Evolutionary conservation across 2,113 vertebrate species (phyloP).

Genomic region (Tetrax tetrax): DNA sequence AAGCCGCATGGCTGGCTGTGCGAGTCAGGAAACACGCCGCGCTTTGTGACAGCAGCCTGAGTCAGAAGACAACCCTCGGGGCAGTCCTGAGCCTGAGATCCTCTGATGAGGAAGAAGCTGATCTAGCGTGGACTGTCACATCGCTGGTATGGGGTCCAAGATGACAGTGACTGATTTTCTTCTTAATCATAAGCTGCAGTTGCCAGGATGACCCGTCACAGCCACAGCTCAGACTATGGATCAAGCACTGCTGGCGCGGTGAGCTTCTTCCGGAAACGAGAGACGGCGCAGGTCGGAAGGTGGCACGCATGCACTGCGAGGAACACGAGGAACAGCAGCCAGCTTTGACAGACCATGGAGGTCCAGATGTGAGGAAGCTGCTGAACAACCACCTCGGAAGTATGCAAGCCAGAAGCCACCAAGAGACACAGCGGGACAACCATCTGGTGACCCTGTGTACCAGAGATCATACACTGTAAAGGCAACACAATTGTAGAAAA

Average conservation of each 20-base stretch:
- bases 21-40: neutral
- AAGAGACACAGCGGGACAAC: neutral
- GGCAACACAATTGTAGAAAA: neutral
- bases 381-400: neutral
- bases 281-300: neutral
- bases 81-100: slow-evolving; percentile 27
- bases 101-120: slow-evolving; percentile 37
- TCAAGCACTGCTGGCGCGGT: neutral
- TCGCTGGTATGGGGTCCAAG: neutral
- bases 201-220: slow-evolving; percentile 26
- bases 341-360: neutral
- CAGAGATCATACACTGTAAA: accelerated
- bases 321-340: neutral
- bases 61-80: slow-evolving; percentile 54
- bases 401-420: neutral
- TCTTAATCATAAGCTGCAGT: slow-evolving; percentile 38
- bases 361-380: neutral
- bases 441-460: accelerated
- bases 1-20: neutral
- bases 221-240: neutral
- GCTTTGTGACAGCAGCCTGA: slow-evolving; percentile 3
- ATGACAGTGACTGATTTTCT: slow-evolving; percentile 49
- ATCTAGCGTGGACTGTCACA: slow-evolving; percentile 7
- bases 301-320: accelerated
- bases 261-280: neutral